Evolutionary conservation across 1,140 invertebrate species (phyloP), one percentile per base, ranked within the genome.

Genomic region (Eueides isabella): DNA sequence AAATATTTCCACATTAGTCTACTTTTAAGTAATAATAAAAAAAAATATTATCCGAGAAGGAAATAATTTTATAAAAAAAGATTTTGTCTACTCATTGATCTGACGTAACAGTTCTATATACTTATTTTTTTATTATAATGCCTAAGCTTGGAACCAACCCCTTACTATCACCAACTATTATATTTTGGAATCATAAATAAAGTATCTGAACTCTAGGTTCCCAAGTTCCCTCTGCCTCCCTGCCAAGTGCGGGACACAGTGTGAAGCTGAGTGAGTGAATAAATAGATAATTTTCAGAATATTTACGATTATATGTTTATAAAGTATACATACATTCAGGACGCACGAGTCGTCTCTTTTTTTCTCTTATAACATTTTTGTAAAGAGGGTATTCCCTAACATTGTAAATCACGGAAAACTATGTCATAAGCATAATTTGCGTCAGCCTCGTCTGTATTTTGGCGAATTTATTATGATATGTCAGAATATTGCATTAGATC

Each of bases 341-440:
- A 55, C 19, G 19, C 48, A 55, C 48, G 48, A 55, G 19, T 55
- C 12, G 19, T 55, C 19, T 55, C 26, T 26, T 55, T 55, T 38
- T 55, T 38, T 44, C 12, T 55, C 48, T 55, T 55, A 26, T 55
- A 4, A 55, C 26, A 26, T 55, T 55, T 55, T 55, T 55, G 48
- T 55, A 26, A 7, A 11, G 19, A 55, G 19, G 7, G 19, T 55
- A 23, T 19, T 55, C 26, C 48, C 48, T 55, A 55, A 55, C 19
- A 64, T 33, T 64, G 62, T 64, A 64, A n/a, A 64, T 64, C 62
- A 64, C n/a, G 14, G 5, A 23, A 30, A 64, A 64, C 12, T 23
- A 31, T 33, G 62, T 64, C 28, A 64, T 64, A 64, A 64, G 31
- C 29, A 64, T 64, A 64, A 64, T 64, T 64, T 64, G 31, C 48